Base-by-base conservation (phyloP, 1,140 invertebrate species). In the Drosophila setifemur region DNA sequence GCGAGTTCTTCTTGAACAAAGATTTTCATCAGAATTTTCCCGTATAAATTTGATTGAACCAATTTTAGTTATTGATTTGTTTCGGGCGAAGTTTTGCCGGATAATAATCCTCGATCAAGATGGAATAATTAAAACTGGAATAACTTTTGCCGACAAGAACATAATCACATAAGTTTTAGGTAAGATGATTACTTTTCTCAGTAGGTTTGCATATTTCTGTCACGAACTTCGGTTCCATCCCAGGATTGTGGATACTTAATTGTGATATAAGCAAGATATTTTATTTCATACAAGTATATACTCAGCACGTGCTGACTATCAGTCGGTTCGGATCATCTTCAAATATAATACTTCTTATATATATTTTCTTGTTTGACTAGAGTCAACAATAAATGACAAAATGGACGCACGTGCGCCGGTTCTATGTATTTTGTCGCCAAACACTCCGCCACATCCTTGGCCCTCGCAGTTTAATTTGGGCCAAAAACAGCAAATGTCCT, bases 341-440 rank as follows among this genome's bases (percentile, higher is more conserved):
- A 64, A 64, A 64, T 64, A 64, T 64, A 64, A 19, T 64, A 29
- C 64, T 63, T 49, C 57, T 29, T 64, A 31, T 49, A 37, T 23
- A 64, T 49, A n/a, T n/a, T n/a, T 64, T 49, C 64, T 33, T 64
- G 60, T 64, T 64, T 64, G 60, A 40, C 57, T 58, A 64, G 64
- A 40, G 60, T 64, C 60, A 64, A 64, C 60, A 64, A 64, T 64
- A 64, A 49, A 63, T 47, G 60, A 48, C 60, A 64, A 64, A 64
- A 64, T 64, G 42, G 25, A 42, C 14, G 60, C 60, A 64, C 60
- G 60, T 64, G 60, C 57, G 29, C 18, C 11, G 42, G 8, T 25
- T 16, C 33, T 28, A 11, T 18, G 1, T 25, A 9, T 16, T 23
- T 11, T 16, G 2, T 14, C 23, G 19, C 3, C 26, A 12, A 3